These are phyloP conservation scores for Momotus momota DNA, from an alignment of 2,797 vertebrate species.

Conservation along the genomic window DNA sequence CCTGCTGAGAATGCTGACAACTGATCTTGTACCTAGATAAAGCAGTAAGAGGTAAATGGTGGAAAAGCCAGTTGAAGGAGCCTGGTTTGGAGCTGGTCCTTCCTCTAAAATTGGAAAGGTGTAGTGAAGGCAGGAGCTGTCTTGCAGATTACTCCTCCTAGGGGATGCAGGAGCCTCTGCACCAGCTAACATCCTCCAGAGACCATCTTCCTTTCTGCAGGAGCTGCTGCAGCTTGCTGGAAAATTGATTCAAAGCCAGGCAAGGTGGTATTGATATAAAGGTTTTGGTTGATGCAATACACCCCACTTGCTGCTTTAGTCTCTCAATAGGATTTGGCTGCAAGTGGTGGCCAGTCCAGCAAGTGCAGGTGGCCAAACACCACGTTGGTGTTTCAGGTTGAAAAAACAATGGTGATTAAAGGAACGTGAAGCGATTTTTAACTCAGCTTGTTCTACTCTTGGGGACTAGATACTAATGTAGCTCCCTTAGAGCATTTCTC, in stretches of 20 bases:
- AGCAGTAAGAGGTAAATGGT: neutral
- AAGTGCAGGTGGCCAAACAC: neutral
- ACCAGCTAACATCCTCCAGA: neutral
- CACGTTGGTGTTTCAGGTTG: neutral
- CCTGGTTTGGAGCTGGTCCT: neutral
- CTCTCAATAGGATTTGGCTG: neutral
- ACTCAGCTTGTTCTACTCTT: neutral
- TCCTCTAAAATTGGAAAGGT: neutral
- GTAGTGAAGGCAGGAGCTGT: neutral
- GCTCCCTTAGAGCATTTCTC: neutral
- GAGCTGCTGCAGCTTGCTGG: neutral
- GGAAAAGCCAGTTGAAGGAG: neutral
- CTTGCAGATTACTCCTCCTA: neutral
- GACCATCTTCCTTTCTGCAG: neutral
- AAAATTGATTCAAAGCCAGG: neutral
- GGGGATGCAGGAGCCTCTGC: conserved; percentile 13
- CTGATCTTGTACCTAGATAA: neutral
- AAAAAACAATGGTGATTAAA: neutral
- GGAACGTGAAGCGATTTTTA: neutral
- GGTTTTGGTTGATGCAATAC: neutral
- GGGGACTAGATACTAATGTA: neutral
- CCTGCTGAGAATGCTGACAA: neutral
- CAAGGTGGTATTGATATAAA: neutral
- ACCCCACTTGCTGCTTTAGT: neutral
- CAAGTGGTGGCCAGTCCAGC: neutral